phyloP scores from a whole-genome alignment of 2,888 invertebrate species.

The Acleris sparsana region DNA sequence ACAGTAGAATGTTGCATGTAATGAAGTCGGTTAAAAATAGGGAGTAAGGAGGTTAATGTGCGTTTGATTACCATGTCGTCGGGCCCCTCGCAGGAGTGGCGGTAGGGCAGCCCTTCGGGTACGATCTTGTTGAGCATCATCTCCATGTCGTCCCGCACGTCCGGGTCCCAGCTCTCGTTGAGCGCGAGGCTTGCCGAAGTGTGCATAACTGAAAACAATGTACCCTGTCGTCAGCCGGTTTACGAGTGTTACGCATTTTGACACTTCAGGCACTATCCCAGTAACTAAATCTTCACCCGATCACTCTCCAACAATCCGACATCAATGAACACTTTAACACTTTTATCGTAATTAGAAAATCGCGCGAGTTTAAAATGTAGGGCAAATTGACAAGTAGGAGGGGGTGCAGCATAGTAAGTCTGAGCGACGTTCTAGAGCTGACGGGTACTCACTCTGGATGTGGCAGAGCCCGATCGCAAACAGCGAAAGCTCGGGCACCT shows the following conservation, averaged over 20 bases:
- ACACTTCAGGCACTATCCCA: conserved; percentile 35
- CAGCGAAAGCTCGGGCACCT: conserved; percentile 96
- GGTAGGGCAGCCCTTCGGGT: conserved; percentile 97
- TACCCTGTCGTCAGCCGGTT: conserved; percentile 45
- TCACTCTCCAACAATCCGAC: conserved; percentile 8
- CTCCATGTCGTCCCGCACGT: conserved; percentile 99
- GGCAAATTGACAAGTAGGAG: conserved; percentile 66
- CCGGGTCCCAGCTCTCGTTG: conserved; percentile 99
- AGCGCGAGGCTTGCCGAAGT: conserved; percentile 98
- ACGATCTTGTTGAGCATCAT: conserved; percentile 99
- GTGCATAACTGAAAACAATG: conserved; percentile 93
- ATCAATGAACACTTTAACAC: conserved; percentile 39
- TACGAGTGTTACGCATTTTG: conserved; percentile 24
- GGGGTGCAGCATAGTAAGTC: conserved; percentile 71
- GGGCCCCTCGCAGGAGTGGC: conserved; percentile 98
- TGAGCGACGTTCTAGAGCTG: conserved; percentile 54
- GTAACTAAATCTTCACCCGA: conserved; percentile 3
- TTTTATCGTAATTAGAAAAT: conserved; percentile 45
- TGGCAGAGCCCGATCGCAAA: conserved; percentile 98
- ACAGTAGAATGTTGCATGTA: conserved; percentile 42
- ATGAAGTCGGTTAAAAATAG: no score
- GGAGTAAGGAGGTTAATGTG: conserved; percentile 18
- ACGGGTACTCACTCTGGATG: conserved; percentile 94
- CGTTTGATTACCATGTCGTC: conserved; percentile 95
- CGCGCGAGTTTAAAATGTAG: conserved; percentile 53